phyloP scores from a whole-genome alignment of 2,888 invertebrate species.

The Pachliopta kotzebuea region DNA sequence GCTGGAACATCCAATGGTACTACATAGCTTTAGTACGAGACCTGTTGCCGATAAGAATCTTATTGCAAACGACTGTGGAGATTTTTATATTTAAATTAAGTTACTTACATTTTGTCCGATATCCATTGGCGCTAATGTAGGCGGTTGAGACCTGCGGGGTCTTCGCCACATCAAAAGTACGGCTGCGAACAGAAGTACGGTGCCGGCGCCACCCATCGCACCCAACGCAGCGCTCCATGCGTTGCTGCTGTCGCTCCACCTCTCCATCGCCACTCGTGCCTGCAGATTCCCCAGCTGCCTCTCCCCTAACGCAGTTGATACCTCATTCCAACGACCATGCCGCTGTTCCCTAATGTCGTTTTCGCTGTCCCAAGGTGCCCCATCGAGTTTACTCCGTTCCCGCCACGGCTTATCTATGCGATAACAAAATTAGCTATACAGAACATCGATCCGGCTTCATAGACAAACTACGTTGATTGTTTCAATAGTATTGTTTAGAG shows the following conservation, averaged over 20 bases:
- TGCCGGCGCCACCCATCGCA: constrained; percentile 62
- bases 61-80: too few species aligned
- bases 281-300: constrained; percentile 39
- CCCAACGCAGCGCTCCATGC: constrained; percentile 67
- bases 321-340: constrained; percentile 38
- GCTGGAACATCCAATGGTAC: too few species aligned
- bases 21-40: too few species aligned
- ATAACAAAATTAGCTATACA: constrained; percentile 69
- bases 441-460: constrained; percentile 62
- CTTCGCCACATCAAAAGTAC: constrained; percentile 57
- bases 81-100: neutral
- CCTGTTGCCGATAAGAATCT: too few species aligned
- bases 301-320: constrained; percentile 30
- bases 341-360: constrained; percentile 34
- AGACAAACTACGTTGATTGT: constrained; percentile 34
- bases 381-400: constrained; percentile 50
- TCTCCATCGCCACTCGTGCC: constrained; percentile 41
- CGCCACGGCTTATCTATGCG: constrained; percentile 71
- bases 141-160: constrained; percentile 53
- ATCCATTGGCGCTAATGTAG: constrained; percentile 64
- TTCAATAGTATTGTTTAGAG: constrained; percentile 32
- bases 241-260: constrained; percentile 46
- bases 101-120: constrained; percentile 64
- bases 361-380: constrained; percentile 53
- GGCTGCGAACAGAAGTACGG: constrained; percentile 61